These are phyloP conservation scores for Mythimna vitellina DNA, from an alignment of 2,888 invertebrate species.

Conservation along the genomic window DNA sequence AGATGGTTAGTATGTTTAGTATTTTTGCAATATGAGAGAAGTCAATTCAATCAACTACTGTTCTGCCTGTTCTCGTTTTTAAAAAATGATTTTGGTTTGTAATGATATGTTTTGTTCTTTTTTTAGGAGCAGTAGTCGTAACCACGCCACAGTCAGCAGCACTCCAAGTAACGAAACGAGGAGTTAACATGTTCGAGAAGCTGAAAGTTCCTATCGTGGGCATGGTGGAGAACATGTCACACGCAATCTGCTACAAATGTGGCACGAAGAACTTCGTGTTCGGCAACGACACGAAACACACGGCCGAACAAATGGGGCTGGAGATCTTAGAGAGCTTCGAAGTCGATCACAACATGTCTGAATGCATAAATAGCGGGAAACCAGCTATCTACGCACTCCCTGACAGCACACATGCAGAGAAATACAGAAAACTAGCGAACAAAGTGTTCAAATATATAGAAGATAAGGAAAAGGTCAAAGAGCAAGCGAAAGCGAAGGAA, in stretches of 20 bases:
- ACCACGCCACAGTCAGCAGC: conserved; percentile 98
- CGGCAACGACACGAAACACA: conserved; percentile 91
- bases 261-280: conserved; percentile 93
- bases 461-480: conserved; percentile 79
- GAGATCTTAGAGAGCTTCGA: conserved; percentile 93
- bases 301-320: conserved; percentile 92
- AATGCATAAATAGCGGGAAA: conserved; percentile 93
- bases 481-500: conserved; percentile 75
- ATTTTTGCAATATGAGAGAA: neutral
- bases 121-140: conserved; percentile 95
- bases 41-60: too few relatives aligned
- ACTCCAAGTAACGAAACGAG: conserved; percentile 95
- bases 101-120: conserved; percentile 30
- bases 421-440: conserved; percentile 85
- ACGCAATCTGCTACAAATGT: conserved; percentile 94
- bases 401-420: conserved; percentile 87
- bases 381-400: conserved; percentile 94
- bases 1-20: conserved; percentile 88
- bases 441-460: conserved; percentile 86
- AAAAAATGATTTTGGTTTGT: neutral
- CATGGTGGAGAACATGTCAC: conserved; percentile 97
- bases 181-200: conserved; percentile 96
- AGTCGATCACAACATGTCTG: conserved; percentile 92
- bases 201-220: conserved; percentile 96
- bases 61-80: too few relatives aligned